Evolutionary conservation across 2,888 invertebrate species (phyloP).

Genomic region (Melipona bicolor): DNA sequence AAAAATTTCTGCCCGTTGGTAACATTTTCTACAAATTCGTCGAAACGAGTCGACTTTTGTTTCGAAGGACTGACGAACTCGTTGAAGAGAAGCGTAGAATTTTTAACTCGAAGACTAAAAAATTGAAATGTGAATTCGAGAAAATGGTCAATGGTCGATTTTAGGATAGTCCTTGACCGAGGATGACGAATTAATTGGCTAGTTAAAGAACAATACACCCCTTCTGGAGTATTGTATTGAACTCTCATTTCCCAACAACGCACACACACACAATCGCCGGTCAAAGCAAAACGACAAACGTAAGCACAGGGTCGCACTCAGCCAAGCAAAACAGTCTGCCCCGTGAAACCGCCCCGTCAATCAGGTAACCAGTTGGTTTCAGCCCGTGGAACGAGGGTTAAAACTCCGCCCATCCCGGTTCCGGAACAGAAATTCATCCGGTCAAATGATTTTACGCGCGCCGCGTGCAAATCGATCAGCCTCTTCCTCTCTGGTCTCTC

Average conservation of each 20-base stretch:
- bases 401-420: conserved; percentile 4
- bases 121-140: too few species aligned
- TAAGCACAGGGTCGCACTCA: background rate
- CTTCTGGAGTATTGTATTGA: too few species aligned
- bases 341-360: conserved; percentile 13
- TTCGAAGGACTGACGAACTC: background rate
- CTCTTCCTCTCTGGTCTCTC: background rate
- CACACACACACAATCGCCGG: too few species aligned
- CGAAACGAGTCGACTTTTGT: background rate
- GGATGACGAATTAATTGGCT: too few species aligned
- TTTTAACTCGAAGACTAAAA: background rate
- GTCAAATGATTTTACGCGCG: conserved; percentile 32
- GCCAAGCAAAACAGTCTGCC: background rate
- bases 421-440: conserved; percentile 16
- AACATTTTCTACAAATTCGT: background rate
- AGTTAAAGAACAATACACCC: too few species aligned
- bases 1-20: background rate
- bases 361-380: conserved; percentile 11
- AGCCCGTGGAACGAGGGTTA: conserved; percentile 1
- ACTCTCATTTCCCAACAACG: background rate
- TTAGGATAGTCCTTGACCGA: too few species aligned
- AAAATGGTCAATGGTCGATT: too few species aligned
- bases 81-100: background rate
- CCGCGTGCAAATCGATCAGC: conserved; percentile 34
- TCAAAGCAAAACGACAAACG: background rate